Percentiles rank a stretch among this genome's conserved stretches.
These are phyloP conservation scores for Epinotia nisella DNA, from an alignment of 2,888 invertebrate genomes.

Conservation along the genomic window DNA sequence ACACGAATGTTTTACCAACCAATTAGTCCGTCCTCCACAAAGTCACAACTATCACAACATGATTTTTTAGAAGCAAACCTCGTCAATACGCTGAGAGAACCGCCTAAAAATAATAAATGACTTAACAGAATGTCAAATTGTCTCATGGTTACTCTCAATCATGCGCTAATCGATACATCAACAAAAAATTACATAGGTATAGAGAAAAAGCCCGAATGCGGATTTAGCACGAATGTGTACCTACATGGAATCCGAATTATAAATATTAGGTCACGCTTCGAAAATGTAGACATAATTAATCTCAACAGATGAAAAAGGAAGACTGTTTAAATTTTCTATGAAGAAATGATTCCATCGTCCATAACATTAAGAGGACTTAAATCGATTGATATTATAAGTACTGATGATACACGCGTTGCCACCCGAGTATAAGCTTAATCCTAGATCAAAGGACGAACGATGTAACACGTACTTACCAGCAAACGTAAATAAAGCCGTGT, in stretches of 20 bases:
- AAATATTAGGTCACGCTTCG: conserved; percentile 70
- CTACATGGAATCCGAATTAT: conserved; percentile 70
- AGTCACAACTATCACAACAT: conserved; percentile 61
- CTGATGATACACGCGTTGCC: conserved; percentile 23
- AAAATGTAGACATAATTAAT: conserved; percentile 13
- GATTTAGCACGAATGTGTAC: conserved; percentile 72
- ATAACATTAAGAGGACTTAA: background rate
- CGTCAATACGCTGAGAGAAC: conserved; percentile 61
- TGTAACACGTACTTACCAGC: conserved; percentile 52
- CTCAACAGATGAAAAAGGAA: background rate
- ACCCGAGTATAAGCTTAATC: conserved; percentile 36
- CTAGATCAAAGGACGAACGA: conserved; percentile 49
- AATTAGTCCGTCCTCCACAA: conserved; percentile 49
- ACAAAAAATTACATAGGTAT: conserved; percentile 72
- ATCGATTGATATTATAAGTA: conserved; percentile 28
- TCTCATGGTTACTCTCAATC: conserved; percentile 80
- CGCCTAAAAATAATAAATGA: conserved; percentile 78
- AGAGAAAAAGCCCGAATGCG: conserved; percentile 72
- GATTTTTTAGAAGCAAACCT: conserved; percentile 63
- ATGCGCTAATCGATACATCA: conserved; percentile 79
- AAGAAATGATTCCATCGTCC: conserved; percentile 1
- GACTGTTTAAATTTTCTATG: background rate
- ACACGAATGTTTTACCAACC: conserved; percentile 41
- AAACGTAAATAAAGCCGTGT: conserved; percentile 51
- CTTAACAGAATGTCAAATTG: conserved; percentile 76